Evolutionary conservation across 1,140 invertebrate genomes (phyloP).

Genomic region (Pogonognathellus flavescens): DNA sequence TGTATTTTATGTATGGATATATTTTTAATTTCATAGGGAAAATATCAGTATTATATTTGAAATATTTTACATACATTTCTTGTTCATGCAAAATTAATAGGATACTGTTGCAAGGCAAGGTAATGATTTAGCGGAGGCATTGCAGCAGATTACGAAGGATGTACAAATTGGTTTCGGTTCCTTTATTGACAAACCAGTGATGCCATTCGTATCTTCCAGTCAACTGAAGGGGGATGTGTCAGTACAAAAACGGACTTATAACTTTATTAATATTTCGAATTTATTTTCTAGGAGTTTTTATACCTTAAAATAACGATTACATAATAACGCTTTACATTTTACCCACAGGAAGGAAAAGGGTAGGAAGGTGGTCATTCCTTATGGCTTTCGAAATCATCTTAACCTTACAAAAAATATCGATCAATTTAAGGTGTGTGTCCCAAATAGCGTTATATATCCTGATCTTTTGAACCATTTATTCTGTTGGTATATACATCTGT

Average conservation of each 20-base stretch:
- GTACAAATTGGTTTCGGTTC: slow-evolving; percentile 84
- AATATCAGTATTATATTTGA: too few relatives aligned
- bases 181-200: slow-evolving; percentile 79
- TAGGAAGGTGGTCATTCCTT: slow-evolving; percentile 57
- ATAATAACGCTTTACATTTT: too few relatives aligned
- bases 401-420: slow-evolving; percentile 57
- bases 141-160: slow-evolving; percentile 84
- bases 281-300: too few relatives aligned
- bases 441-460: too few relatives aligned
- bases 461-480: too few relatives aligned
- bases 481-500: too few relatives aligned
- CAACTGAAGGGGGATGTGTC: not conserved
- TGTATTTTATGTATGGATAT: too few relatives aligned
- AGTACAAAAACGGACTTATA: too few relatives aligned
- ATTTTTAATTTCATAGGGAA: too few relatives aligned
- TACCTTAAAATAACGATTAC: too few relatives aligned
- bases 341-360: not conserved
- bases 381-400: slow-evolving; percentile 67
- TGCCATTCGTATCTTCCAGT: slow-evolving; percentile 53
- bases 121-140: slow-evolving; percentile 74
- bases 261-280: too few relatives aligned
- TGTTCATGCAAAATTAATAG: slow-evolving; percentile 41
- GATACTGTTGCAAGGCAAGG: slow-evolving; percentile 55
- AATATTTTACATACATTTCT: too few relatives aligned
- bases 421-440: slow-evolving; percentile 32